Percentiles rank a stretch among this genome's conserved stretches.
Evolutionary conservation across 2,797 vertebrate genomes (phyloP).

Genomic region (Myotis vivesi): DNA sequence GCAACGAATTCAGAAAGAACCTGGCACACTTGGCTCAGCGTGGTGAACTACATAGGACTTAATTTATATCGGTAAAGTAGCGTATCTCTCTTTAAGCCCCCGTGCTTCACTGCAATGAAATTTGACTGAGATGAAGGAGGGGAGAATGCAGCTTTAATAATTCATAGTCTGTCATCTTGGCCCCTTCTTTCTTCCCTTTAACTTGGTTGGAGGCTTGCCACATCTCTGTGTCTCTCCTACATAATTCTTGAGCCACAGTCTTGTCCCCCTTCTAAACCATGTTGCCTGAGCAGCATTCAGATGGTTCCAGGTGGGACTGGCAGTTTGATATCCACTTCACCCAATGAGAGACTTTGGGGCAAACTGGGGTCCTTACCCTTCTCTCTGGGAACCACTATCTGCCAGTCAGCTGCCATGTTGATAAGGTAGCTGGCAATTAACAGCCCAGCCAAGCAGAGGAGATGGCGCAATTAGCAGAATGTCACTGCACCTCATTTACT

Average conservation of each 20-base stretch:
- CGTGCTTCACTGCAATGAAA: slow-evolving; percentile 50
- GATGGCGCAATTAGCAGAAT: slow-evolving; percentile 96
- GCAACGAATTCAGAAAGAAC: neutral
- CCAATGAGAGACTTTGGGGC: slow-evolving; percentile 27
- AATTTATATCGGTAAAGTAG: slow-evolving; percentile 59
- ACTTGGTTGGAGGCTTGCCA: neutral
- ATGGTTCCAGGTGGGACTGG: slow-evolving; percentile 53
- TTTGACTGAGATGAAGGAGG: slow-evolving; percentile 60
- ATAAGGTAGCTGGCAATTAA: slow-evolving; percentile 98
- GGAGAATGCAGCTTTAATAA: slow-evolving; percentile 58
- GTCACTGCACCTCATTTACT: slow-evolving; percentile 95
- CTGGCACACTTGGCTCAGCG: neutral
- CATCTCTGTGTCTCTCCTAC: neutral
- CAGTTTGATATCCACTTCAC: slow-evolving; percentile 14
- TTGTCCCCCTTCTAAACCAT: neutral
- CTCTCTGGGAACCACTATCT: slow-evolving; percentile 73
- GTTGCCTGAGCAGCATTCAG: slow-evolving; percentile 43
- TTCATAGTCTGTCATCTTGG: slow-evolving; percentile 35
- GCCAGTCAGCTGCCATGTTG: slow-evolving; percentile 91
- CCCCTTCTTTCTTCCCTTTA: neutral
- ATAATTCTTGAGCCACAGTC: neutral
- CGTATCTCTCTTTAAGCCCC: slow-evolving; percentile 61
- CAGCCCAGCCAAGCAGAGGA: slow-evolving; percentile 90
- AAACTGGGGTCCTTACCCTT: slow-evolving; percentile 59
- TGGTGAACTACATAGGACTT: slow-evolving; percentile 30